Evolutionary conservation across 2,888 invertebrate species (phyloP).

Genomic region (Incurvaria masculella): DNA sequence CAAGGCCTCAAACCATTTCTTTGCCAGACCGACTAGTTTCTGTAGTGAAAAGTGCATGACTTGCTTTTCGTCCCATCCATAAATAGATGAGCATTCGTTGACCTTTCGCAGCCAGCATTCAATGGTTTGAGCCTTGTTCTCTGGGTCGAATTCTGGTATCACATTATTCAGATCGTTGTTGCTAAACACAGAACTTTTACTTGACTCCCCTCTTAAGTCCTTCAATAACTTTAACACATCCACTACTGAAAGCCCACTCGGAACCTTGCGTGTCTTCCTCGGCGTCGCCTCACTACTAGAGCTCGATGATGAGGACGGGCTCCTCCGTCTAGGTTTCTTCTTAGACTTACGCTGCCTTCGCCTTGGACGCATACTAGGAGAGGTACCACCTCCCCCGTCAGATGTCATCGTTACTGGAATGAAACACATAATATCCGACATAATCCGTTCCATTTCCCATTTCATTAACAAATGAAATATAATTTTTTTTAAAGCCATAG

Average conservation of each 20-base stretch:
- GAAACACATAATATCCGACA: too few relatives aligned
- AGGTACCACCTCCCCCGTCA: too few relatives aligned
- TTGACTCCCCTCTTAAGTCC: too few relatives aligned
- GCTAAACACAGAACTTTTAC: neutral
- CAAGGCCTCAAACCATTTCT: slow-evolving; percentile 16
- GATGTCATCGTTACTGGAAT: too few relatives aligned
- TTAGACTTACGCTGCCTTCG: too few relatives aligned
- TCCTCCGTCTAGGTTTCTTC: too few relatives aligned
- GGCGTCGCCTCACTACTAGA: too few relatives aligned
- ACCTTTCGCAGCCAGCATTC: slow-evolving; percentile 13
- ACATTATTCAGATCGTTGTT: neutral
- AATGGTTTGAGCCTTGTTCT: slow-evolving; percentile 6
- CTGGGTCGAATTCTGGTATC: slow-evolving; percentile 10
- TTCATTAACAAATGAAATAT: too few relatives aligned
- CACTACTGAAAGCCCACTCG: neutral
- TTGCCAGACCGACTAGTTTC: slow-evolving; percentile 16
- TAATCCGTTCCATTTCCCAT: too few relatives aligned
- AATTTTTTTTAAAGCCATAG: too few relatives aligned
- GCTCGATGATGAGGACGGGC: too few relatives aligned
- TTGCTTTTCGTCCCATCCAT: slow-evolving; percentile 15
- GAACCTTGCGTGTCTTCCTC: neutral
- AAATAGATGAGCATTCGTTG: slow-evolving; percentile 14
- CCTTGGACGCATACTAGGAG: too few relatives aligned
- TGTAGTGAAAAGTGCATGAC: slow-evolving; percentile 15
- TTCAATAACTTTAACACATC: slow-evolving; percentile 1